Evolutionary conservation across 2,888 invertebrate species (phyloP), one percentile per base, ranked within the genome.

Genomic region (Pammene fasciana): DNA sequence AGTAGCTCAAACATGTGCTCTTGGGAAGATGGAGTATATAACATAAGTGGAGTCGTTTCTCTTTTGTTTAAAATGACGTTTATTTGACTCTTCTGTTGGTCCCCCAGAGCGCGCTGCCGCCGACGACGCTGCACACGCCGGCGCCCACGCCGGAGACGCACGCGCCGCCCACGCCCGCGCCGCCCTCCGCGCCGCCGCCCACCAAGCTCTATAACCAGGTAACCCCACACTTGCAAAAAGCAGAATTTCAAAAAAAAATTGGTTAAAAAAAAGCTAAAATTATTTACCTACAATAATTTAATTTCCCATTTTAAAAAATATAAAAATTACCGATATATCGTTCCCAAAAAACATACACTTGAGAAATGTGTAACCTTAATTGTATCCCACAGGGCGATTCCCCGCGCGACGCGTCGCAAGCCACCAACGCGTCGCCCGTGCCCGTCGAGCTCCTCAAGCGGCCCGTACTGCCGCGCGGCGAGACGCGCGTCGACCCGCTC

Each of bases 401-500:
- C 46, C 79, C 79, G 79, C 68, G 83, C 79, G 74, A 80, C 82
- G 73, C 84, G 77, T 62, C 68, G 36, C 62, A 41, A 11, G 67
- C 72, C 48, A 18, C 66, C 67, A 36, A 68, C 68, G 79, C 71
- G 76, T 75, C 71, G 75, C 75, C 70, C 16, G 36, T 26, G 34
- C 65, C 68, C 54, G 78, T 76, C 14, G 85, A 83, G 79, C 84
- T 93, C 74, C 87, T 95, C 79, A 96, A 96, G 86, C 94, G 97
- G 81, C 98, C 98, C 48, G 90, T 94, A 73, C 93, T 98, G 79
- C 95, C 95, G 64, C 94, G 95, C 60, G 95, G 95, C 79, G 97
- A 97, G 80, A 95, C 96, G 75, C 97, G 97, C 79, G 95, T 94
- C 71, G 95, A 96, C 78, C 93, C 96, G 66, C 94, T 96, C 36